Base-by-base conservation (phyloP, 1,140 invertebrate species). In the Aplysia californica region DNA sequence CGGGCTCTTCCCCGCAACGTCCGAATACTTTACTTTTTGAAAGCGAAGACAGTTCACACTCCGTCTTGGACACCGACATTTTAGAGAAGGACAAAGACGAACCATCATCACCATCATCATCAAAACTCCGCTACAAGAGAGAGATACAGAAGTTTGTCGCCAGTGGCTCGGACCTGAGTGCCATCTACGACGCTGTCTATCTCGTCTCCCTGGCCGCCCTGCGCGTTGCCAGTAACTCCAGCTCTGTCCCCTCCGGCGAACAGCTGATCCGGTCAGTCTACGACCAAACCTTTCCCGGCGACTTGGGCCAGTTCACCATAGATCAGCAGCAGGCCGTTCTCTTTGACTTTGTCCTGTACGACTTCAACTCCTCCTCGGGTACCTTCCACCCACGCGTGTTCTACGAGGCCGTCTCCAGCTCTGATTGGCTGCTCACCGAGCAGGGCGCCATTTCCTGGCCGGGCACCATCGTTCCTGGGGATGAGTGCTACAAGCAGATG, bases 331-430 rank as follows among this genome's bases (percentile, higher is more conserved):
- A 36, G 26, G 23, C 38, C 18, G 35, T 73, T 0, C 21, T 3
- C 38, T 73, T 59, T 26, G 70, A 73, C 44, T 73, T 73, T 29
- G 33, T 18, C 3, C 3, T 73, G 10, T 73, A 61, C 36, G 70
- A 73, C 31, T 73, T 73, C 36, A 73, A 73, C 38, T 26, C 18
- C 1, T 44, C 55, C 1, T 36, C 70, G 6, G 38, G 56, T 1
- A 36, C 20, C 1, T 31, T 73, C 33, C 21, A 73, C n/a, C 5
- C 15, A 2, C 31, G 56, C 3, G 29, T 73, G 5, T 73, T 39
- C n/a, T 73, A 38, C 33, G 56, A 36, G 36, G 70, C 70, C 33
- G 31, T 38, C 0, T 73, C 70, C 3, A 35, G 31, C n/a, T 15
- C n/a, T 3, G 15, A 26, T 33, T 73, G 70, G 70, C 5, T 2